Percentiles rank a stretch among this genome's conserved stretches.
Conservation (phyloP, 1,140 invertebrate genomes). For the Brachionus manjavacas region DNA sequence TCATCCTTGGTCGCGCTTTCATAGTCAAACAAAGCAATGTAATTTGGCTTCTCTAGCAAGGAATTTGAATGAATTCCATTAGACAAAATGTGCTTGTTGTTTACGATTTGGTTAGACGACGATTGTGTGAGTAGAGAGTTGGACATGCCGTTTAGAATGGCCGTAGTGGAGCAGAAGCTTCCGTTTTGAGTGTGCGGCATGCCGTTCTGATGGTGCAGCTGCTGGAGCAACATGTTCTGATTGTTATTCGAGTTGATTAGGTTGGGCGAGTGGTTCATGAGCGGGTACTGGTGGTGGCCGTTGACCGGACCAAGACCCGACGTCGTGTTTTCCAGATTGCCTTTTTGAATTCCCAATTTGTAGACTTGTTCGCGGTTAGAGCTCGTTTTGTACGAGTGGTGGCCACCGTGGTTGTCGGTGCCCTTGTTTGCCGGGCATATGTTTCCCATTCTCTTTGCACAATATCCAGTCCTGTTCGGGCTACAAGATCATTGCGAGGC, state of each 20-base stretch:
- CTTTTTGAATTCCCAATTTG: slow-evolving; percentile 23
- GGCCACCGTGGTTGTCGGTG: background rate
- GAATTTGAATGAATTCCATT: background rate
- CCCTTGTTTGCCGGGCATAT: slow-evolving; percentile 41
- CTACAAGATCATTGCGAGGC: background rate
- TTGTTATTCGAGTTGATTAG: background rate
- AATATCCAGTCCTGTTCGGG: background rate
- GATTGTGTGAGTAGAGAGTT: background rate
- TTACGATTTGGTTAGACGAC: background rate
- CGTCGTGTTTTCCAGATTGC: background rate
- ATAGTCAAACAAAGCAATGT: slow-evolving; percentile 42
- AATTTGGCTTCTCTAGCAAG: slow-evolving; percentile 14
- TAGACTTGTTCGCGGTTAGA: slow-evolving; percentile 28
- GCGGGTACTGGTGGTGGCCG: background rate
- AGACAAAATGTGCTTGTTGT: background rate
- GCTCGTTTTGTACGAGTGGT: slow-evolving; percentile 3
- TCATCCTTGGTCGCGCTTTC: slow-evolving; percentile 38
- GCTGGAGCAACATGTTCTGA: background rate
- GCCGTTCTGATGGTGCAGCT: slow-evolving; percentile 18
- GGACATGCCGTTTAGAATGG: slow-evolving; percentile 28
- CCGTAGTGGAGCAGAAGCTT: slow-evolving; percentile 10
- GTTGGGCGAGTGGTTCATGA: background rate
- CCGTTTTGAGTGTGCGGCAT: background rate
- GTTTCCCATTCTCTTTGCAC: slow-evolving; percentile 30
- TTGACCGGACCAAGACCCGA: background rate